These are phyloP conservation scores for Corythornis leucogaster DNA, from an alignment of 2,797 vertebrate species.

Conservation along the genomic window DNA sequence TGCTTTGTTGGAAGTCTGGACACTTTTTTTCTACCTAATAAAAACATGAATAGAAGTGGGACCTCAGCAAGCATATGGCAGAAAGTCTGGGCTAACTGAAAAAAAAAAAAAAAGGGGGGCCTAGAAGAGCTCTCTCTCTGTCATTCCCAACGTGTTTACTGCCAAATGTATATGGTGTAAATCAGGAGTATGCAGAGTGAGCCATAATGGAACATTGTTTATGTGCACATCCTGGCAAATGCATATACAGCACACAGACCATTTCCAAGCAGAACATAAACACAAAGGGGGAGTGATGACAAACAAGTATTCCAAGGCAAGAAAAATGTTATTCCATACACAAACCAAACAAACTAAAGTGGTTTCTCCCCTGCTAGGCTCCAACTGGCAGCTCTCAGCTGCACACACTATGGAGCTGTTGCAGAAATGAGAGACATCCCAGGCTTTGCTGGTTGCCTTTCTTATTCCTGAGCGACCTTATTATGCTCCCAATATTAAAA, in stretches of 20 bases:
- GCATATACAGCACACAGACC: conserved; percentile 31
- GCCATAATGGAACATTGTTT: conserved; percentile 70
- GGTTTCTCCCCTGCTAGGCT: conserved; percentile 66
- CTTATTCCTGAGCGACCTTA: conserved; percentile 42
- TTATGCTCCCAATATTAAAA: conserved; percentile 48
- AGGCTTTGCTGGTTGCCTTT: conserved; percentile 41
- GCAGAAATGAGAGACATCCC: conserved; percentile 51
- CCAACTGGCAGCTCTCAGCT: conserved; percentile 66
- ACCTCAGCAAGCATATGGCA: conserved; percentile 72
- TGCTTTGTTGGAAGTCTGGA: conserved; percentile 74
- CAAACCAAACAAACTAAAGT: conserved; percentile 70
- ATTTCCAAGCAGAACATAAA: conserved; percentile 63
- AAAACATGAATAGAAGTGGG: conserved; percentile 72
- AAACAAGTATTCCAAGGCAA: conserved; percentile 67
- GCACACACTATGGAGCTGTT: conserved; percentile 52
- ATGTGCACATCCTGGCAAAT: conserved; percentile 62
- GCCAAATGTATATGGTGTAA: conserved; percentile 56
- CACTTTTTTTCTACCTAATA: conserved; percentile 69
- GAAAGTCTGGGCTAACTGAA: conserved; percentile 64
- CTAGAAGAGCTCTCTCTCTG: conserved; percentile 35
- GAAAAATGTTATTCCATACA: conserved; percentile 70
- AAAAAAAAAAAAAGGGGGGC: not conserved
- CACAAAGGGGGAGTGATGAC: conserved; percentile 62
- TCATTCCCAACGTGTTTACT: conserved; percentile 23
- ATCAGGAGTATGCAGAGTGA: conserved; percentile 9